A percentile compares a stretch with the other conserved stretches of the same genome.
Conservation (phyloP, 2,797 vertebrate species). For the Gallinago stenura region DNA sequence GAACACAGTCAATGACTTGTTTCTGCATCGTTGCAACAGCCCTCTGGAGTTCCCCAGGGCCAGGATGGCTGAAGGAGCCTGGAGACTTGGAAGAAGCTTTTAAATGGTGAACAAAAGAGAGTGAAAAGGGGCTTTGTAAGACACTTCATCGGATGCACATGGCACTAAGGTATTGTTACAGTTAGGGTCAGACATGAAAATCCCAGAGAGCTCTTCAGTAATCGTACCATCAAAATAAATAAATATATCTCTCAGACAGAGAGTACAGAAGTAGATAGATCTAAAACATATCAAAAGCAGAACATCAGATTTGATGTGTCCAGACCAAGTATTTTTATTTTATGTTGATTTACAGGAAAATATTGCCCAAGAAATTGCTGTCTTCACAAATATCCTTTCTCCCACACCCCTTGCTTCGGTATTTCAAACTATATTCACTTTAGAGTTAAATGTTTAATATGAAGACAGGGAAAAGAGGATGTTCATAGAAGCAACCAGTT, state of each 20-base stretch:
- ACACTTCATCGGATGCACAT: neutral
- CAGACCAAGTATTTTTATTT: neutral
- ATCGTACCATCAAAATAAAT: neutral
- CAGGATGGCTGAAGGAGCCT: neutral
- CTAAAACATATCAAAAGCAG: neutral
- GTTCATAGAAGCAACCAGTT: neutral
- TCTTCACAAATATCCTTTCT: neutral
- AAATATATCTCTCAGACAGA: neutral
- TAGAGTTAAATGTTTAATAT: neutral
- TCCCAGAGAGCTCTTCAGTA: neutral
- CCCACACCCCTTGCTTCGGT: neutral
- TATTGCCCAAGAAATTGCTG: neutral
- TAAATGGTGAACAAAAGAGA: neutral
- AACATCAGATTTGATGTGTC: neutral
- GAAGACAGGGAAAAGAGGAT: neutral
- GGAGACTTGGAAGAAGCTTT: neutral
- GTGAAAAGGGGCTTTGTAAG: neutral
- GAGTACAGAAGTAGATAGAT: neutral
- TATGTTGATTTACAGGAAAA: neutral
- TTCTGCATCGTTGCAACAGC: neutral
- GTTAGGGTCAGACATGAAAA: neutral
- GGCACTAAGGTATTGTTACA: neutral
- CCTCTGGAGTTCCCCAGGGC: neutral
- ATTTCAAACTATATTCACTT: neutral
- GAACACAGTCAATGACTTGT: accelerated